These are phyloP conservation scores for Rugalucina vietnamica DNA, from an alignment of 2,888 invertebrate species.

Conservation along the genomic window DNA sequence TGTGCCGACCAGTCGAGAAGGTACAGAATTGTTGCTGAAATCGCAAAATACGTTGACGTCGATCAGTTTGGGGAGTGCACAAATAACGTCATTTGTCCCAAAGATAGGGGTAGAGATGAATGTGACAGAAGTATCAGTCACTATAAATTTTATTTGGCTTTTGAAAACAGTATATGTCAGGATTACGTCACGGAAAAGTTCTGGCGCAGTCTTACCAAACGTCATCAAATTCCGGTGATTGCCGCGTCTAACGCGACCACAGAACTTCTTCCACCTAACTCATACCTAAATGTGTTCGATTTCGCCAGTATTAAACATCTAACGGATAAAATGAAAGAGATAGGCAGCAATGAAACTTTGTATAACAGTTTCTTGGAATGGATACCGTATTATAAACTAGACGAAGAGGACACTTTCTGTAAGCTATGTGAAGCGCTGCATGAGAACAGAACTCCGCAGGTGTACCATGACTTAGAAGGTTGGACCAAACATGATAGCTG, in stretches of 20 bases:
- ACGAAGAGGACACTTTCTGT: slow-evolving; percentile 62
- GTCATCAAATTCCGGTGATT: slow-evolving; percentile 70
- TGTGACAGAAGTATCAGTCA: slow-evolving; percentile 40
- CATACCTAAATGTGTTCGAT: slow-evolving; percentile 64
- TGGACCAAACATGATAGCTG: slow-evolving; percentile 64
- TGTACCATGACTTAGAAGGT: slow-evolving; percentile 57
- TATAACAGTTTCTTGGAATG: slow-evolving; percentile 72
- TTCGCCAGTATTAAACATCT: slow-evolving; percentile 58
- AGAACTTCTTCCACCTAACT: slow-evolving; percentile 48
- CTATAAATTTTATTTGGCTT: slow-evolving; percentile 72
- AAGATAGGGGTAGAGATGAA: slow-evolving; percentile 22
- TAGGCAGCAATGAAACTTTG: slow-evolving; percentile 61
- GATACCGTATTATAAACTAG: slow-evolving; percentile 63
- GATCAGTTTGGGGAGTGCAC: slow-evolving; percentile 49
- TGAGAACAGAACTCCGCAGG: slow-evolving; percentile 57
- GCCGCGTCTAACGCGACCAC: slow-evolving; percentile 59
- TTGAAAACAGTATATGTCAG: slow-evolving; percentile 72
- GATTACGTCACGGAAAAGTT: slow-evolving; percentile 75
- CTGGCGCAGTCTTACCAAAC: slow-evolving; percentile 64
- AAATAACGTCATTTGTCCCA: slow-evolving; percentile 34
- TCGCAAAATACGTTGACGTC: slow-evolving; percentile 49
- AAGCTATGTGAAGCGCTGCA: slow-evolving; percentile 71
- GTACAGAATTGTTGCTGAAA: slow-evolving; percentile 53
- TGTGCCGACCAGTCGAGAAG: slow-evolving; percentile 55
- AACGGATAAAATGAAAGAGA: slow-evolving; percentile 61